phyloP scores from a whole-genome alignment of 2,888 invertebrate genomes.

The Lycocerus yunnanus region DNA sequence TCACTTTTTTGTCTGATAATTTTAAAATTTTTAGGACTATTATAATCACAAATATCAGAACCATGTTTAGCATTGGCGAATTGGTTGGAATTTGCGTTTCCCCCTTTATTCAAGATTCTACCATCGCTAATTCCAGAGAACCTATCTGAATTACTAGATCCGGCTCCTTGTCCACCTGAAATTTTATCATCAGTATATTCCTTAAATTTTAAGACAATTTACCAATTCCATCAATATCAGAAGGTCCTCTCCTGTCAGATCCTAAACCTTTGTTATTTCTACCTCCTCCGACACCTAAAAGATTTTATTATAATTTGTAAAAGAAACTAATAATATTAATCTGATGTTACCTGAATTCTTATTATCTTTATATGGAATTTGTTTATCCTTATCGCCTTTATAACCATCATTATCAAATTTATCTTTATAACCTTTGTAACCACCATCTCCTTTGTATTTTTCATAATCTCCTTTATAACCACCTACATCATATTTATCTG shows the following conservation, averaged over 20 bases:
- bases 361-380: not conserved
- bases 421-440: not conserved
- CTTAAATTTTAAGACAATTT: not conserved
- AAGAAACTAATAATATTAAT: not conserved
- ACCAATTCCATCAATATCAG: not conserved
- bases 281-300: not conserved
- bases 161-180: not conserved
- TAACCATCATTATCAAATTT: not conserved
- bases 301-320: not conserved
- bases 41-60: not conserved
- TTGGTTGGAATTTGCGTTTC: not conserved
- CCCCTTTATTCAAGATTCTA: not conserved
- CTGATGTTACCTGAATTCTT: not conserved
- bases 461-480: not conserved
- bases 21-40: constrained; percentile 10
- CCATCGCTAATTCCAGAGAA: not conserved
- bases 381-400: not conserved
- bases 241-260: not conserved
- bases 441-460: not conserved
- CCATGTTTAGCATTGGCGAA: not conserved
- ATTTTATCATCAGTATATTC: not conserved
- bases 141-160: not conserved
- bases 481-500: not conserved
- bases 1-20: constrained; percentile 12
- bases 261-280: not conserved